These are phyloP conservation scores for Larimichthys polyactis DNA, from an alignment of 2,113 vertebrate genomes.

Conservation along the genomic window DNA sequence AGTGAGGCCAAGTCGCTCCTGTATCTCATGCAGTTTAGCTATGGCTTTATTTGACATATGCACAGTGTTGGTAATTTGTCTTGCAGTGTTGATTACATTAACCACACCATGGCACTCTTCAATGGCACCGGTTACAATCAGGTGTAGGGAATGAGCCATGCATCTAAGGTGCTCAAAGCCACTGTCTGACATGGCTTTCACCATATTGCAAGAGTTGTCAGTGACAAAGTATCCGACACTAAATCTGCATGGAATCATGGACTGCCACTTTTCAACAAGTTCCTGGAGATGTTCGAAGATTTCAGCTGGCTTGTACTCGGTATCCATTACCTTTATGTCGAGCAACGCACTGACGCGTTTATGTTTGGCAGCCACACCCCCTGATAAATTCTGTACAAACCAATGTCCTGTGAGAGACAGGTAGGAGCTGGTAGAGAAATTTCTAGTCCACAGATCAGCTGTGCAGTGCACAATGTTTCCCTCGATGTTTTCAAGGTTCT, in stretches of 20 bases:
- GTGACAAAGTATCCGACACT: neutral
- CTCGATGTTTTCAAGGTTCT: neutral
- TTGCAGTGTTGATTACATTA: neutral
- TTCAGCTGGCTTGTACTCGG: neutral
- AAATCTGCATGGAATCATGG: neutral
- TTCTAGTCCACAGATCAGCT: constrained; percentile 4
- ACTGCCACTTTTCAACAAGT: neutral
- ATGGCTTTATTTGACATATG: neutral
- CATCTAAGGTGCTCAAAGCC: neutral
- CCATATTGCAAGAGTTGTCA: neutral
- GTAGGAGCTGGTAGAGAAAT: neutral
- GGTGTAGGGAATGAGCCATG: constrained; percentile 13
- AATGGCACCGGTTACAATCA: neutral
- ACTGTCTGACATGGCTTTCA: neutral
- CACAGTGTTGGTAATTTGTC: neutral
- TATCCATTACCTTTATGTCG: constrained; percentile 5
- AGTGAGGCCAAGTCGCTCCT: neutral
- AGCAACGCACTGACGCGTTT: neutral
- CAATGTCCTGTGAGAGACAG: constrained; percentile 14
- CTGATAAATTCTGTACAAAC: neutral
- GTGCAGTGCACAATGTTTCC: neutral
- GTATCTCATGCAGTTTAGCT: neutral
- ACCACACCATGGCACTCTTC: constrained; percentile 12
- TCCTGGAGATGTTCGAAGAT: neutral
- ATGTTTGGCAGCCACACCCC: neutral